Percentiles rank a stretch among this genome's conserved stretches.
Evolutionary conservation across 2,888 invertebrate genomes (phyloP).

Genomic region (Coecobrya sp.): DNA sequence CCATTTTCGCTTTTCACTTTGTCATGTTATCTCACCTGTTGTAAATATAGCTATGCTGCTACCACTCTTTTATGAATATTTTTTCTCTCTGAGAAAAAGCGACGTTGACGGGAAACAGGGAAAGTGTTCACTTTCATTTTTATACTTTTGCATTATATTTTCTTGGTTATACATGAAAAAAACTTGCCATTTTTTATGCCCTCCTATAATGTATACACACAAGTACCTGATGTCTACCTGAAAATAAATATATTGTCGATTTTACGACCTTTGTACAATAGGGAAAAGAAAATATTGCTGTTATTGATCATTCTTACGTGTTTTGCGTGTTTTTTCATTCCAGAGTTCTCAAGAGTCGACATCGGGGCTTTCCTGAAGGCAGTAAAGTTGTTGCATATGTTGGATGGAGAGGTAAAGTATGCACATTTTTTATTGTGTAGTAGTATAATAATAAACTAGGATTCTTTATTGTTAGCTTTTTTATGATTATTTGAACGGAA

Average conservation of each 20-base stretch:
- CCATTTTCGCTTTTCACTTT: background rate
- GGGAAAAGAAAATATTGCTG: conserved; percentile 11
- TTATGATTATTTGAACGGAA: background rate
- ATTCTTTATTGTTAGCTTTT: background rate
- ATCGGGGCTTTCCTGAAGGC: conserved; percentile 84
- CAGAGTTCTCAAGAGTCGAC: conserved; percentile 85
- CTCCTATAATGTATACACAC: background rate
- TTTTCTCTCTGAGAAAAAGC: background rate
- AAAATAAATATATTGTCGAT: background rate
- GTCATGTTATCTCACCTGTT: conserved; percentile 39
- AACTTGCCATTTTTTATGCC: background rate
- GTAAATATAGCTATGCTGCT: background rate
- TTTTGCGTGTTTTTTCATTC: background rate
- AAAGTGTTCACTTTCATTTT: background rate
- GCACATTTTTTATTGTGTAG: background rate
- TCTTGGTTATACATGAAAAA: background rate
- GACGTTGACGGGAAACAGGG: background rate
- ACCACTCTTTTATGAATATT: background rate
- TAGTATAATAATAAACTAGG: background rate
- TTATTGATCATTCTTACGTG: conserved; percentile 56
- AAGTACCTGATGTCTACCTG: background rate
- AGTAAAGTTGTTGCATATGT: conserved; percentile 85
- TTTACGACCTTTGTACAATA: conserved; percentile 13
- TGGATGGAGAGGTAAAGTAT: conserved; percentile 82
- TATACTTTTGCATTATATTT: background rate